Conservation (phyloP, 2,797 vertebrate genomes). For the Danio tinwini region DNA sequence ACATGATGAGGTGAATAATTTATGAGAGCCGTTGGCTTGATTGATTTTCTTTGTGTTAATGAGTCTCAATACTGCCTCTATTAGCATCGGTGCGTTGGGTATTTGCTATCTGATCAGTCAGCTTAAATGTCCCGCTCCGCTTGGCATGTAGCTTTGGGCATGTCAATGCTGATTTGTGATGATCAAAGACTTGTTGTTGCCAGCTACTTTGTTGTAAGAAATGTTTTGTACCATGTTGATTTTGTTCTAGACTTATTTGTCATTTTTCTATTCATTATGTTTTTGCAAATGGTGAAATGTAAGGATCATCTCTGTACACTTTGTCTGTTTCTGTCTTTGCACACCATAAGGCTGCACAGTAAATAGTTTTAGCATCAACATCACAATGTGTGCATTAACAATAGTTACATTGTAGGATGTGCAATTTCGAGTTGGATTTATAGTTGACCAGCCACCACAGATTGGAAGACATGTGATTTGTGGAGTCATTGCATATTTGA, state of each 20-base stretch:
- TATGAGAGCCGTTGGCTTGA: conserved; percentile 73
- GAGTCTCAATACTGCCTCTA: conserved; percentile 80
- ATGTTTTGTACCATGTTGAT: neutral
- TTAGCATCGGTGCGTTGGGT: conserved; percentile 71
- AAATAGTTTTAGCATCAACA: too few relatives aligned
- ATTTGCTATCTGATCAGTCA: conserved; percentile 68
- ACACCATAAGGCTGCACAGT: too few relatives aligned
- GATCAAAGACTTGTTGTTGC: neutral
- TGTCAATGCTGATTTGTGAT: neutral
- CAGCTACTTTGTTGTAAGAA: neutral
- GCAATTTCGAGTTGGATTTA: too few relatives aligned
- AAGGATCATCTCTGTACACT: neutral
- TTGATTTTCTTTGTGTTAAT: conserved; percentile 80
- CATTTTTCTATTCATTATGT: neutral
- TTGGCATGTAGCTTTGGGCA: conserved; percentile 2
- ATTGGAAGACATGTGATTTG: too few relatives aligned
- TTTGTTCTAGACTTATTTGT: neutral
- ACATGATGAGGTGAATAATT: conserved; percentile 75
- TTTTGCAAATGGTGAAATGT: neutral
- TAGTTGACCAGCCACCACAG: too few relatives aligned
- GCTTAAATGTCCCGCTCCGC: conserved; percentile 63
- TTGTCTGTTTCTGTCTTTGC: neutral
- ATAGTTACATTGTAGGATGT: too few relatives aligned
- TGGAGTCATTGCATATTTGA: too few relatives aligned
- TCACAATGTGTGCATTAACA: too few relatives aligned